Evolutionary conservation across 2,797 vertebrate species (phyloP).

Genomic region (Dermochelys coriacea): DNA sequence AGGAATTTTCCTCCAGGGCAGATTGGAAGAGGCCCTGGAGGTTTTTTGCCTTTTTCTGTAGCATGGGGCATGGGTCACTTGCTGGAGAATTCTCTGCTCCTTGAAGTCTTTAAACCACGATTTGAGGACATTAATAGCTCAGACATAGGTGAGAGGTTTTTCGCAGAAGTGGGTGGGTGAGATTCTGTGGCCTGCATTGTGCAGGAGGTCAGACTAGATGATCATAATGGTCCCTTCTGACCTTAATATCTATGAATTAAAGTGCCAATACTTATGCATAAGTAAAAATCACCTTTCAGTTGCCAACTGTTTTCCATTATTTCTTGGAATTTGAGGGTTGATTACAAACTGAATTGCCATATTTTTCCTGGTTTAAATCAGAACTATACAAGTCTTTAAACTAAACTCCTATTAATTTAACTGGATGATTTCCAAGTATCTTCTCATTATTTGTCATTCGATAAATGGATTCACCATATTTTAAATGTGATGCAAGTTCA

Average conservation of each 20-base stretch:
- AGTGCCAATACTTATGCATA: rapidly evolving
- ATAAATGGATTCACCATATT: not conserved
- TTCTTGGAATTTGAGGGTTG: not conserved
- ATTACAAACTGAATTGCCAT: not conserved
- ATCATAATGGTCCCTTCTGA: too few relatives aligned
- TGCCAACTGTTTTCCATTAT: not conserved
- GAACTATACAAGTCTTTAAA: slow-evolving; percentile 1
- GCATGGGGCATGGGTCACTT: too few relatives aligned
- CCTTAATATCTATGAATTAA: not conserved
- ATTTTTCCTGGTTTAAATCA: slow-evolving; percentile 36
- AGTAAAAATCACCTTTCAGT: not conserved
- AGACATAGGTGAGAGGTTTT: too few relatives aligned
- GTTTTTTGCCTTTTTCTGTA: too few relatives aligned
- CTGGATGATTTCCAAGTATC: not conserved
- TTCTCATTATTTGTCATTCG: not conserved
- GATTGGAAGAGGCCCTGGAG: too few relatives aligned
- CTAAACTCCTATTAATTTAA: not conserved
- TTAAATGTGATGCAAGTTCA: not conserved
- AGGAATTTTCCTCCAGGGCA: too few relatives aligned
- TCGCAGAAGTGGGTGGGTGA: too few relatives aligned
- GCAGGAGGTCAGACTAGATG: too few relatives aligned
- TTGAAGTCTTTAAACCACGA: too few relatives aligned
- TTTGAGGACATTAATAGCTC: too few relatives aligned
- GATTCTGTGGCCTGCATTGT: too few relatives aligned
- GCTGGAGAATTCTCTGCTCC: too few relatives aligned